Base-by-base conservation (phyloP, 2,113 vertebrate species). In the Notarius lentiginosus region DNA sequence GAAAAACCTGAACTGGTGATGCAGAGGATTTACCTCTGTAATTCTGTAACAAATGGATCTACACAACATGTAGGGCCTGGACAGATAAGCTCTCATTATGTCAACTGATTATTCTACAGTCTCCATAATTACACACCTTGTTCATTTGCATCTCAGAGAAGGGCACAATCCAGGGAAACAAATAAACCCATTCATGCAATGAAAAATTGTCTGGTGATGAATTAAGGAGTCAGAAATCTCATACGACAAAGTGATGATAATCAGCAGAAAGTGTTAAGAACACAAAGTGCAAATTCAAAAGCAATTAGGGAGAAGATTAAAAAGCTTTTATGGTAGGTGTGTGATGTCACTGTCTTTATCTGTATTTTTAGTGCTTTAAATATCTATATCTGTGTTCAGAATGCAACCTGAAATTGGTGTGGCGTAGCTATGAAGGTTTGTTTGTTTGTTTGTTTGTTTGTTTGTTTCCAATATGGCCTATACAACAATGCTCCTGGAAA, bases 41-140 rank as follows among this genome's bases (percentile, higher is more conserved):
- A 75, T 82, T 86, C 55, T 81, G 68, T 82, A 82, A 87, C 79
- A 87, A 87, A 87, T 75, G 66, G 68, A 65, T 87, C 41, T 60
- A 73, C 66, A 86, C 55, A 82, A 51, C 2, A 4, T 49, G 66
- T 58, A 58, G 22, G 24, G 79, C 10, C 55, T 24, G 68, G 79
- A 41, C 56, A 82, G 86, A 87, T 87, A 87, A 87, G 79, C 56
- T 56, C 79, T 82, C 68, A 87, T 87, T 87, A 82, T 87, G 58
- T 82, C 68, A 87, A 63, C 41, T 82, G 79, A 87, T 87, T 87
- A 68, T 87, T 87, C 66, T 82, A 75, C 86, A 75, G 41, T 68
- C 68, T 63, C 56, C 47, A 27, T 75, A 82, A 82, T 87, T 87
- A 87, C 56, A 75, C 86, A 65, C 72, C 79, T 68, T 82, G 86